Base-by-base conservation (phyloP, 2,797 vertebrate genomes). In the Vipera latastei region DNA sequence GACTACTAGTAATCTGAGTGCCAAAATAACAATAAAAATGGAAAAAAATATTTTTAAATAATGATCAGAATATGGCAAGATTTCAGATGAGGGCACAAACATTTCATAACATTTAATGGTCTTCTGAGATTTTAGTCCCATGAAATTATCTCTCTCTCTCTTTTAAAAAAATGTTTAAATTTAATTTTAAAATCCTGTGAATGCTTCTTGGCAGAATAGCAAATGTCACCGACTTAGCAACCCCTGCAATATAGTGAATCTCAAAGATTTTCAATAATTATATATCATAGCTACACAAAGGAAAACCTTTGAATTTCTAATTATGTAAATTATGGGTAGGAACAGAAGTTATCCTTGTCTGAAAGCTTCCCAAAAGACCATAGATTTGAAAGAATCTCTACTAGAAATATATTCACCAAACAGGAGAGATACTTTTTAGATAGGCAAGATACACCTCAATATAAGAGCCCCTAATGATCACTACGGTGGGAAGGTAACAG, bases 371-470 rank as follows among this genome's bases (percentile, higher is more conserved):
- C 32, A 38, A 69, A n/a, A 88, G 53, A 13, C 1, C 9, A 73
- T 8, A 91, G 55, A 60, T 18, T 56, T 69, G 28, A 86, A 25
- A 73, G 38, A 56, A 90, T 53, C 65, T 56, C 25, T 88, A 20
- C 88, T 88, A 89, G 92, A 90, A 96, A 93, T 73, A 90, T 92
- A 94, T 90, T 59, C 91, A 83, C 92, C 92, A 87, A 96, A 94
- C 95, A 89, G 53, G 92, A 61, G n/a, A 73, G 2, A 22, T 18
- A 93, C 91, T n/a, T 0, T 88, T 86, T 95, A 93, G 0, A 90
- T 91, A 95, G 91, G 93, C 94, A 94, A 93, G 88, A 59, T 90
- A n/a, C 92, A 86, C 91, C 91, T 95, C 0, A 7, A 92, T n/a
- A 73, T 2, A 14, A 90, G 86, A 90, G 9, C 32, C 32, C 25